Conservation (phyloP, 2,113 vertebrate genomes). For the Aspiorhynchus laticeps region DNA sequence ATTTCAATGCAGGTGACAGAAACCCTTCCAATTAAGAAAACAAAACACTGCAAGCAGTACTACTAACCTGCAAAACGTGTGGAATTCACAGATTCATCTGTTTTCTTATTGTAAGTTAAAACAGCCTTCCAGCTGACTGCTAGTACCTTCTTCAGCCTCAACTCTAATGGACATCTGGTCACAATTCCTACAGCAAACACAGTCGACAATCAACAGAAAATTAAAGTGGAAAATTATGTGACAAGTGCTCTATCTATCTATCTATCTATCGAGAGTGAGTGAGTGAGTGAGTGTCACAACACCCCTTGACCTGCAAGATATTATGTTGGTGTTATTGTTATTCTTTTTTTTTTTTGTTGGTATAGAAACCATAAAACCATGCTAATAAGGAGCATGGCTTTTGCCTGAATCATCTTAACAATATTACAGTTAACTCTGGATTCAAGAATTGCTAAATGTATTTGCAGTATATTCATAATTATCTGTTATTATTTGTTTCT, state of each 20-base stretch:
- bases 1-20: not conserved
- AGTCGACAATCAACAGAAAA: not conserved
- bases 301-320: too few relatives aligned
- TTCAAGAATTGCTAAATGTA: too few relatives aligned
- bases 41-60: not conserved
- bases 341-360: too few relatives aligned
- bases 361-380: too few relatives aligned
- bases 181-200: slow-evolving; percentile 57
- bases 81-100: not conserved
- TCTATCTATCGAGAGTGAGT: not conserved
- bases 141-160: slow-evolving; percentile 52
- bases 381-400: too few relatives aligned
- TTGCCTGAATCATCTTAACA: too few relatives aligned
- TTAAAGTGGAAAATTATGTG: not conserved
- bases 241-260: not conserved
- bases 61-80: not conserved
- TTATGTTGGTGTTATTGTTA: too few relatives aligned
- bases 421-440: too few relatives aligned
- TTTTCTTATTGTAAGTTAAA: not conserved
- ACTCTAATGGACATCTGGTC: slow-evolving; percentile 61
- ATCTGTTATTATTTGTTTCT: too few relatives aligned
- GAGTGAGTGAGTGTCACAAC: too few relatives aligned
- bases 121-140: not conserved
- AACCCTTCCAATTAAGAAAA: too few relatives aligned
- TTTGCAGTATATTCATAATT: too few relatives aligned